Conservation (phyloP, 2,113 vertebrate genomes). For the Macquaria ambigua region DNA sequence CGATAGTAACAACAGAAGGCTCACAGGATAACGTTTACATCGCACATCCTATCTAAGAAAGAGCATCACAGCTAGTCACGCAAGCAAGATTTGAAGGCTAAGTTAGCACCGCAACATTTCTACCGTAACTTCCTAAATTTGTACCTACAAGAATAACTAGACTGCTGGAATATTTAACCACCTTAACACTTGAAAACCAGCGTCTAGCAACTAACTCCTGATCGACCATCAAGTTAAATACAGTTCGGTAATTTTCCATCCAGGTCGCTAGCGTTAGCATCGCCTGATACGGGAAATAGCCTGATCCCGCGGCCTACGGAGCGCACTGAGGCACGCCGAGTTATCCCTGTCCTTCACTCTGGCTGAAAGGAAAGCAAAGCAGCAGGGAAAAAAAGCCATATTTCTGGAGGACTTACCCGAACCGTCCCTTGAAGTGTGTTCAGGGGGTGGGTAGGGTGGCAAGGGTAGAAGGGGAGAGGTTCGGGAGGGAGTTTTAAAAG, state of each 20-base stretch:
- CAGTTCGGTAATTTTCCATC: conserved; percentile 61
- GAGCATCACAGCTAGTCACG: conserved; percentile 61
- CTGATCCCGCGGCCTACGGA: conserved; percentile 78
- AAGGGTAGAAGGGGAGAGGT: conserved; percentile 86
- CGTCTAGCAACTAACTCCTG: not conserved
- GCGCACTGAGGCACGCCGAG: conserved; percentile 49
- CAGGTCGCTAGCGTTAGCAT: conserved; percentile 62
- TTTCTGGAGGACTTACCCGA: conserved; percentile 73
- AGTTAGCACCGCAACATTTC: conserved; percentile 31
- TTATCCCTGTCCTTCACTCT: conserved; percentile 71
- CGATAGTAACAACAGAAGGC: not conserved
- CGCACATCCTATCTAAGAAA: not conserved
- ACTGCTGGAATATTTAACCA: fast-evolving
- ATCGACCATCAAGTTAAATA: not conserved
- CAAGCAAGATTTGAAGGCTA: conserved; percentile 42
- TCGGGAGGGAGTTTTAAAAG: conserved; percentile 86
- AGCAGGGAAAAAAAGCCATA: conserved; percentile 23
- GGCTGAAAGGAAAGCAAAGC: not conserved
- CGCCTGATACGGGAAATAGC: conserved; percentile 61
- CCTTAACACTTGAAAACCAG: fast-evolving
- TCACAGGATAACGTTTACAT: not conserved
- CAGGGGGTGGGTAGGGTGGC: conserved; percentile 84
- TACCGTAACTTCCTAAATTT: not conserved
- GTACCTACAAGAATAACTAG: fast-evolving
- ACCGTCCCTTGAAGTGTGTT: conserved; percentile 70